Evolutionary conservation across 2,113 vertebrate genomes (phyloP), one percentile per base, ranked within the genome.

Genomic region (Corynorhinus townsendii): DNA sequence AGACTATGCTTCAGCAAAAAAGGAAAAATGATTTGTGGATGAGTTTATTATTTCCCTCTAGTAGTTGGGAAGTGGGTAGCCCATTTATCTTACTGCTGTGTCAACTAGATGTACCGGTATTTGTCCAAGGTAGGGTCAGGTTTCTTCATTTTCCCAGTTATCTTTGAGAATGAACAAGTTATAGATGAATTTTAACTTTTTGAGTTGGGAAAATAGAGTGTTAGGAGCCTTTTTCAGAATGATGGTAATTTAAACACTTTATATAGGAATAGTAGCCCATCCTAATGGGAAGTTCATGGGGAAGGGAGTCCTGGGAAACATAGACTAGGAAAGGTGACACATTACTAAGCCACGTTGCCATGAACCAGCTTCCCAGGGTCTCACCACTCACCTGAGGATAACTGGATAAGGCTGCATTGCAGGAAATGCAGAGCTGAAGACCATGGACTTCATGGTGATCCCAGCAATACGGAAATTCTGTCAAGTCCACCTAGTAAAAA

Each of bases 391-490:
- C 62, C 91, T 19, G 75, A 95, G 94, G 91, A 95, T 95, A 93
- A 93, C 77, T 79, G 47, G 64, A 45, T 95, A 91, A 90, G 95
- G 75, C 81, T 85, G n/a, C 62, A 7, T 86, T 90, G 69, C 59
- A 90, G 92, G 83, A 91, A 96, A 92, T 79, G 85, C 68, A 95
- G 95, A 95, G 54, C 85, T 95, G 94, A 93, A 96, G 95, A 94
- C 92, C 93, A 92, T 85, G 77, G 93, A 90, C 91, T 95, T 90
- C 93, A 82, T 94, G 85, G 91, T 97, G 92, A 93, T n/a, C 38
- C 52, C 87, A 96, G 96, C 86, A 97, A 76, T 81, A 64, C 79
- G 83, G 92, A 94, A 75, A 95, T 92, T 90, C 69, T 93, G 56
- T 85, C 81, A 87, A 86, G 95, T 77, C 66, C 66, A 80, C 82